Percentiles rank a stretch among this genome's conserved stretches.
These are phyloP conservation scores for Pseudochromis fuscus DNA, from an alignment of 2,797 vertebrate genomes.

Conservation along the genomic window DNA sequence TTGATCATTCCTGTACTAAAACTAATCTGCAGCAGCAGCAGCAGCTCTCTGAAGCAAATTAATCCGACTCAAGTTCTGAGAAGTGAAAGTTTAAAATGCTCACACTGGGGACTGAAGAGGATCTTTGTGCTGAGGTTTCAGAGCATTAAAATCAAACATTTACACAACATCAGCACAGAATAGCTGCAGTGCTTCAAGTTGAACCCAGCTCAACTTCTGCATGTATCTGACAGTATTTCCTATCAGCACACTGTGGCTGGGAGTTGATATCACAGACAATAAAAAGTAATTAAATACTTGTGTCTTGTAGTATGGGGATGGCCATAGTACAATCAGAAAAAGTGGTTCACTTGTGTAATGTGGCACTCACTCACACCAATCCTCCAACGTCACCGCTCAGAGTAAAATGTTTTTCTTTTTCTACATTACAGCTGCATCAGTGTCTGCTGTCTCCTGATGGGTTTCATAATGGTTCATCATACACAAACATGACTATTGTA, in stretches of 20 bases:
- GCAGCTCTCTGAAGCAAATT: background rate
- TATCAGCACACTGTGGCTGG: background rate
- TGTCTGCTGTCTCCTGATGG: background rate
- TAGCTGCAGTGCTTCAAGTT: conserved; percentile 45
- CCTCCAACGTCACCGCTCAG: background rate
- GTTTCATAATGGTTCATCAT: too few relatives aligned
- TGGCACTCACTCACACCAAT: conserved; percentile 3
- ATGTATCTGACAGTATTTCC: conserved; percentile 4
- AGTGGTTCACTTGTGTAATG: background rate
- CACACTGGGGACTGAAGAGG: background rate
- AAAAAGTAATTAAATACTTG: background rate
- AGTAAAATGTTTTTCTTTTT: background rate
- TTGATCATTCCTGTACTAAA: background rate
- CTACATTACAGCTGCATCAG: conserved; percentile 16
- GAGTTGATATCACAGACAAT: background rate
- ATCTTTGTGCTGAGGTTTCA: conserved; percentile 26
- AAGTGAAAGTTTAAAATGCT: conserved; percentile 3
- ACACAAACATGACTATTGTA: conserved; percentile 1
- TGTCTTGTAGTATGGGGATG: background rate
- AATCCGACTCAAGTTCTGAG: background rate
- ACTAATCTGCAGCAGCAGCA: background rate
- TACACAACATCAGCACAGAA: conserved; percentile 22
- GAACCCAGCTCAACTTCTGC: conserved; percentile 68
- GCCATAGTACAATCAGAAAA: conserved; percentile 39
- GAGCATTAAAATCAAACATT: conserved; percentile 30